These are phyloP conservation scores for Drepana falcataria DNA, from an alignment of 2,888 invertebrate species.

Conservation along the genomic window DNA sequence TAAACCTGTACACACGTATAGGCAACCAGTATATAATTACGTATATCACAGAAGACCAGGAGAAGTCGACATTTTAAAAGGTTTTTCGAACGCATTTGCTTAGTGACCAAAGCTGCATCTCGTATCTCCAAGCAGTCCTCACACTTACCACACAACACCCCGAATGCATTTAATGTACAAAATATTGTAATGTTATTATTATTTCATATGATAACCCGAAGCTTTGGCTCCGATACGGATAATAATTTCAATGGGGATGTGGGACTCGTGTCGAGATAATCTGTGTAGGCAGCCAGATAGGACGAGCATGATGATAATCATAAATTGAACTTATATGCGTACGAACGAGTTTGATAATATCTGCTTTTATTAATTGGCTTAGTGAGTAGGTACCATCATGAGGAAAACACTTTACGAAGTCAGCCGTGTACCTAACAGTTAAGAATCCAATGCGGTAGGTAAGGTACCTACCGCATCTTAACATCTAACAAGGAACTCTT, in stretches of 20 bases:
- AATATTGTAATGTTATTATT: constrained; percentile 76
- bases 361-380: too few relatives aligned
- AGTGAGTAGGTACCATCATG: too few relatives aligned
- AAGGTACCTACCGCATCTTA: too few relatives aligned
- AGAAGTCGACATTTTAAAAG: too few relatives aligned
- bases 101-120: constrained; percentile 14
- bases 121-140: constrained; percentile 52
- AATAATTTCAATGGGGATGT: constrained; percentile 59
- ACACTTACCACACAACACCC: constrained; percentile 62
- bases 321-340: constrained; percentile 13
- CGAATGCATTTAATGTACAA: constrained; percentile 69
- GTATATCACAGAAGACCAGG: too few relatives aligned
- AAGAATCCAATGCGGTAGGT: too few relatives aligned
- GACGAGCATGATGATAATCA: constrained; percentile 32
- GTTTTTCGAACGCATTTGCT: not conserved
- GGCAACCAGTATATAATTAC: too few relatives aligned
- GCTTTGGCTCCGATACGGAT: constrained; percentile 48
- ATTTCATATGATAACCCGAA: constrained; percentile 62
- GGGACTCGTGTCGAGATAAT: constrained; percentile 47
- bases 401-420: too few relatives aligned
- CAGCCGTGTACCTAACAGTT: too few relatives aligned
- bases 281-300: constrained; percentile 28
- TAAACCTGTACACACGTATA: too few relatives aligned
- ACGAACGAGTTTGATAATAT: too few relatives aligned
- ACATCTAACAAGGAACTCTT: too few relatives aligned